Evolutionary conservation across 2,888 invertebrate genomes (phyloP).

Genomic region (Tribolium freemani): DNA sequence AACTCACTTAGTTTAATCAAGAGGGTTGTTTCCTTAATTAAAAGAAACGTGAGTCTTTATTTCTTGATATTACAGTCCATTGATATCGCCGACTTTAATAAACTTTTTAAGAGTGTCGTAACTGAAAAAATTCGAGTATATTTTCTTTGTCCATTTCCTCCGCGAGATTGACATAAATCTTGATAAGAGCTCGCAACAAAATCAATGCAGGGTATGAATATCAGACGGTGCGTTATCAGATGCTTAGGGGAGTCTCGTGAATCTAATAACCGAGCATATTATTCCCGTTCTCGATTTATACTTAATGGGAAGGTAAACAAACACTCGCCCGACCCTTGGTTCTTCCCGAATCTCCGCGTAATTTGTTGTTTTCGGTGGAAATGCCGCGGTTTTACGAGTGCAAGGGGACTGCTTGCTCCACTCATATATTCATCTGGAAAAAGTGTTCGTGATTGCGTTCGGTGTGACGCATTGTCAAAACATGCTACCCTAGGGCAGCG

Average conservation of each 20-base stretch:
- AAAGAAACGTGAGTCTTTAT: conserved; percentile 22
- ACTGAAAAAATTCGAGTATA: neutral
- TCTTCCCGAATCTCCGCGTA: neutral
- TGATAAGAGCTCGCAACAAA: conserved; percentile 55
- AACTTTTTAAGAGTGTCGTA: conserved; percentile 44
- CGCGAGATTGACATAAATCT: conserved; percentile 57
- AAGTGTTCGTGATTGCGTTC: conserved; percentile 58
- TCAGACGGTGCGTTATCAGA: conserved; percentile 54
- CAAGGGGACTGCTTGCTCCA: conserved; percentile 40
- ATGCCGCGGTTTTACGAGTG: neutral
- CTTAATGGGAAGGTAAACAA: conserved; percentile 25
- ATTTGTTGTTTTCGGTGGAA: conserved; percentile 18
- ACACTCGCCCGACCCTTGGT: neutral
- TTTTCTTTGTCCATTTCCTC: conserved; percentile 44
- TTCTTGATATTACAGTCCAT: conserved; percentile 23
- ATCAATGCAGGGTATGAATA: conserved; percentile 60
- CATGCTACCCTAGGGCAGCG: conserved; percentile 46
- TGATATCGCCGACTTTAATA: conserved; percentile 43
- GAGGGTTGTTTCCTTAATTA: conserved; percentile 24
- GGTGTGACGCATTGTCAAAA: conserved; percentile 63
- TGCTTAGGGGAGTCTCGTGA: conserved; percentile 29
- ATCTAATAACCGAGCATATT: conserved; percentile 33
- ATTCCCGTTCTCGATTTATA: conserved; percentile 16
- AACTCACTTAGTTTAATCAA: conserved; percentile 13
- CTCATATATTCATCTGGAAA: conserved; percentile 46